These are phyloP conservation scores for Digitonthophagus gazella DNA, from an alignment of 2,888 invertebrate species.

Conservation along the genomic window DNA sequence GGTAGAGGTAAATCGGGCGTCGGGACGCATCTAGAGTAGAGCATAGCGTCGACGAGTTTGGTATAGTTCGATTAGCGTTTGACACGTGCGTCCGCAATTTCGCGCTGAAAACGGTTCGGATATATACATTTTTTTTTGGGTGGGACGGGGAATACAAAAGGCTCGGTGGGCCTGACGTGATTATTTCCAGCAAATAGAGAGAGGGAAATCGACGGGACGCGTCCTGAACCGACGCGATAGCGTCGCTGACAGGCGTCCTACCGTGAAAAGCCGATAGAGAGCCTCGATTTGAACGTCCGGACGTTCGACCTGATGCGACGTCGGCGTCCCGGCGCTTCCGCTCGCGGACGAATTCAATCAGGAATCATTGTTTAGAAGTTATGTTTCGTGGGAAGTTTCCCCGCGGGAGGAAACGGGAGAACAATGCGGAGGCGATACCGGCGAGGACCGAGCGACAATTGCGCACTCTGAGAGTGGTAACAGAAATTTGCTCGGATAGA, in stretches of 20 bases:
- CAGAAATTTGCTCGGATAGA: background rate
- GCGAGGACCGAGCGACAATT: constrained; percentile 24
- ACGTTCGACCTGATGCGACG: no score
- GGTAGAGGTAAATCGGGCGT: background rate
- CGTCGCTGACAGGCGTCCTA: constrained; percentile 28
- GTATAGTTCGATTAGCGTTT: background rate
- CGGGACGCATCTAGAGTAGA: no score
- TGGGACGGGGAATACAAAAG: constrained; percentile 17
- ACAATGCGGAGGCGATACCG: constrained; percentile 20
- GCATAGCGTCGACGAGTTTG: background rate
- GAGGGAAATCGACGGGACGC: constrained; percentile 14
- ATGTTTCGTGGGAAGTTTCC: constrained; percentile 32
- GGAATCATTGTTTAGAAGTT: constrained; percentile 37
- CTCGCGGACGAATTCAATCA: constrained; percentile 35
- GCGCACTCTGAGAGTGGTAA: no score
- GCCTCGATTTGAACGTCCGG: constrained; percentile 21
- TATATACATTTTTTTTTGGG: background rate
- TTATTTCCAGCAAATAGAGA: constrained; percentile 26
- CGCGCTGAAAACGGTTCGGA: background rate
- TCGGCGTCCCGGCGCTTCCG: constrained; percentile 20
- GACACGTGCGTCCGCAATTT: background rate
- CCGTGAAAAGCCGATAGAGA: constrained; percentile 30
- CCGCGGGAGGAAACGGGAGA: background rate
- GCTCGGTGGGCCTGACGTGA: constrained; percentile 11
- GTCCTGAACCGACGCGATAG: constrained; percentile 1